Percentiles rank a stretch among this genome's conserved stretches.
Conservation (phyloP, 1,140 invertebrate genomes). For the Schlechtendalia chinensis region DNA sequence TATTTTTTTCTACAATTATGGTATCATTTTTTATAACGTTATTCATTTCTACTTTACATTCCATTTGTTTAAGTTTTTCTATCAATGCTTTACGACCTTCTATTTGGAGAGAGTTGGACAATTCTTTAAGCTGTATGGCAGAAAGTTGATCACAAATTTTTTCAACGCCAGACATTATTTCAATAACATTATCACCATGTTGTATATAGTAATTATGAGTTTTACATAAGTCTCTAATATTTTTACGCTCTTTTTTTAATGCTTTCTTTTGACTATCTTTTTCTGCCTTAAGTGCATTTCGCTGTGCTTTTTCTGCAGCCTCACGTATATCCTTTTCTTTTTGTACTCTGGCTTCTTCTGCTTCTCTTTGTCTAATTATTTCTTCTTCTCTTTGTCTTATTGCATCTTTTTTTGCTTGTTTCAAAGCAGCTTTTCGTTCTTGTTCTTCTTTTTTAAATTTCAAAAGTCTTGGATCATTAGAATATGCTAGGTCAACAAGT, state of each 20-base stretch:
- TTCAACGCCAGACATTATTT: constrained; percentile 85
- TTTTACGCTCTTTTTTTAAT: constrained; percentile 83
- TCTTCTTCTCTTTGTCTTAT: constrained; percentile 78
- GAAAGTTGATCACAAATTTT: constrained; percentile 74
- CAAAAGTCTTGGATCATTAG: constrained; percentile 86
- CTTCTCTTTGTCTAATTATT: constrained; percentile 59
- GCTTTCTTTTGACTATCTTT: constrained; percentile 79
- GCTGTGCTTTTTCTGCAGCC: constrained; percentile 73
- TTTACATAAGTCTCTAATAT: constrained; percentile 80
- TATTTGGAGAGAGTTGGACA: constrained; percentile 70
- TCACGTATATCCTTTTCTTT: constrained; percentile 81
- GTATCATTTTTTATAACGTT: constrained; percentile 63
- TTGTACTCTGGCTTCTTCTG: constrained; percentile 57
- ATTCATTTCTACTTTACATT: constrained; percentile 50
- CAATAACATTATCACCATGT: constrained; percentile 71
- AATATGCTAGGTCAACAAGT: constrained; percentile 91
- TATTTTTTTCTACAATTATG: constrained; percentile 74
- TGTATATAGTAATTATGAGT: constrained; percentile 81
- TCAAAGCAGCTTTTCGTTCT: constrained; percentile 82
- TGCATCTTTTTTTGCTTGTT: constrained; percentile 87
- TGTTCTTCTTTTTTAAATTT: constrained; percentile 93
- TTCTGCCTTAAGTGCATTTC: constrained; percentile 82
- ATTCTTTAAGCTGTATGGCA: constrained; percentile 64
- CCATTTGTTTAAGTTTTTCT: constrained; percentile 53
- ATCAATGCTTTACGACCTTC: constrained; percentile 68